Evolutionary conservation across 2,797 vertebrate genomes (phyloP).

Genomic region (Leptoclinus maculatus): DNA sequence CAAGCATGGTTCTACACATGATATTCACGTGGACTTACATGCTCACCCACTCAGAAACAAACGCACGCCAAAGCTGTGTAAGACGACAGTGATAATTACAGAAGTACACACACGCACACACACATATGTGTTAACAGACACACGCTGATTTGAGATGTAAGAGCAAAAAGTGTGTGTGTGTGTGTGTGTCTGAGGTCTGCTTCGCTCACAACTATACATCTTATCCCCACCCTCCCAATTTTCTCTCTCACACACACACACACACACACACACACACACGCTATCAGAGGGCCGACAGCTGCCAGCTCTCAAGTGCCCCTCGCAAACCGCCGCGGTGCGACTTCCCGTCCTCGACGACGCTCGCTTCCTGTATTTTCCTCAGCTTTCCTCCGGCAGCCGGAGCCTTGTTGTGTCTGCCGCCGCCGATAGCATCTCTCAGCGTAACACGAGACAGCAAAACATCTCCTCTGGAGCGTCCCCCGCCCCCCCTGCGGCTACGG

Average conservation of each 20-base stretch:
- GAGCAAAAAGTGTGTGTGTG: constrained; percentile 17
- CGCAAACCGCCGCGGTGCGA: constrained; percentile 35
- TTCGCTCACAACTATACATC: constrained; percentile 3
- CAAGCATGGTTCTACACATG: neutral
- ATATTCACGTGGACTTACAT: neutral
- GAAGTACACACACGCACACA: neutral
- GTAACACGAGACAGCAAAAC: constrained; percentile 53
- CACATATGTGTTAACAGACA: constrained; percentile 22
- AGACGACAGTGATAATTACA: constrained; percentile 12
- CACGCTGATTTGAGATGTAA: constrained; percentile 34
- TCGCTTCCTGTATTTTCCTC: constrained; percentile 63
- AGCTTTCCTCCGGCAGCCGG: constrained; percentile 42
- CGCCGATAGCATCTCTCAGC: constrained; percentile 65
- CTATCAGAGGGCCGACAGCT: constrained; percentile 32
- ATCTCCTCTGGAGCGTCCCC: constrained; percentile 24
- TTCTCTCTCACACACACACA: neutral
- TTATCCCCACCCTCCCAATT: neutral
- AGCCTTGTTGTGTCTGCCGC: constrained; percentile 68
- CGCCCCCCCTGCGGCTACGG: neutral
- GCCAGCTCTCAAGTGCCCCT: constrained; percentile 34
- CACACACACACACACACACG: neutral
- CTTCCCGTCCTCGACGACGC: constrained; percentile 56
- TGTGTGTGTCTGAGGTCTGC: constrained; percentile 39
- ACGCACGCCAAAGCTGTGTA: constrained; percentile 5
- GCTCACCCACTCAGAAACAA: neutral